Conservation (phyloP, 2,113 vertebrate species). For the Hemichromis elongatus region DNA sequence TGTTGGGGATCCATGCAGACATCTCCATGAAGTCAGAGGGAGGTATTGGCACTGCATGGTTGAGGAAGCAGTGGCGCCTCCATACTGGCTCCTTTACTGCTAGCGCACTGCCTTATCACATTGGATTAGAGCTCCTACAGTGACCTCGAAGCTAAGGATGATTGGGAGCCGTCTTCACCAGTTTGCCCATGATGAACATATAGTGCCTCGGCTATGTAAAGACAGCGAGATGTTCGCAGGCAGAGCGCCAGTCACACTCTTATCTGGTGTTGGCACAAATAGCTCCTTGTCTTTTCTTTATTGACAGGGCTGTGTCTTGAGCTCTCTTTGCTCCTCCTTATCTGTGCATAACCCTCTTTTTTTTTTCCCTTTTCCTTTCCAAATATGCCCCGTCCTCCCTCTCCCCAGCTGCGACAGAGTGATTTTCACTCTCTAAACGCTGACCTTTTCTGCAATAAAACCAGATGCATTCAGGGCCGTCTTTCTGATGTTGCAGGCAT, state of each 20-base stretch:
- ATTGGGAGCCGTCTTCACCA: slow-evolving; percentile 52
- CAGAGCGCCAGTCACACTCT: background rate
- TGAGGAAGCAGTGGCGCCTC: slow-evolving; percentile 42
- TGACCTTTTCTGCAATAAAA: slow-evolving; percentile 73
- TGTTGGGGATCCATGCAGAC: slow-evolving; percentile 57
- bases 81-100: slow-evolving; percentile 32
- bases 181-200: slow-evolving; percentile 10
- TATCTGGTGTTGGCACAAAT: slow-evolving; percentile 10
- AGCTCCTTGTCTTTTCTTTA: slow-evolving; percentile 1
- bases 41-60: slow-evolving; percentile 45
- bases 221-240: background rate
- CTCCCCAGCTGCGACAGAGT: slow-evolving; percentile 61
- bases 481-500: slow-evolving; percentile 52
- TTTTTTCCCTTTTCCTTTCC: background rate
- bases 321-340: slow-evolving; percentile 1
- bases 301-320: background rate
- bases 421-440: slow-evolving; percentile 55
- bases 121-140: slow-evolving; percentile 59
- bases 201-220: background rate
- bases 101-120: slow-evolving; percentile 58
- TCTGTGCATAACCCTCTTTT: background rate
- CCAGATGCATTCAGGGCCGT: slow-evolving; percentile 38
- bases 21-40: slow-evolving; percentile 51
- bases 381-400: slow-evolving; percentile 1
- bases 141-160: slow-evolving; percentile 42